Evolutionary conservation across 2,888 invertebrate genomes (phyloP).

Genomic region (Timema cristinae): DNA sequence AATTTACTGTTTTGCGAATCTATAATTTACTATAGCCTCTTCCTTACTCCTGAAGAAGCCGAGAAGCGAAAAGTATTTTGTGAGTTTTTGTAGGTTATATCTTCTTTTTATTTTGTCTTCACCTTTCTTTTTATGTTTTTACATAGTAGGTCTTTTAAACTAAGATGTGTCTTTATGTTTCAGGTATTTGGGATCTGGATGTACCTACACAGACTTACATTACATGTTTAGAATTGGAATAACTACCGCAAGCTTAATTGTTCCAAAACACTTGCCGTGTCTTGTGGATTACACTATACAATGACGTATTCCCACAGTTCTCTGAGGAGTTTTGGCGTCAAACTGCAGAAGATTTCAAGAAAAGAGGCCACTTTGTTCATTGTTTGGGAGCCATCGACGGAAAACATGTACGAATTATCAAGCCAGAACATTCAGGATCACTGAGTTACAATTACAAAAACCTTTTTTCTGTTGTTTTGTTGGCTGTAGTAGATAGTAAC

Average conservation of each 20-base stretch:
- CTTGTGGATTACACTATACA: neutral
- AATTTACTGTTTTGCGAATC: too few relatives aligned
- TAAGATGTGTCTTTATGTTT: too few relatives aligned
- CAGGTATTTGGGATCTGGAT: too few relatives aligned
- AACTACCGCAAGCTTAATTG: conserved; percentile 3
- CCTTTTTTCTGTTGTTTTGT: too few relatives aligned
- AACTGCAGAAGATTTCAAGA: conserved; percentile 4
- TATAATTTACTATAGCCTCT: too few relatives aligned
- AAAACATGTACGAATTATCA: neutral
- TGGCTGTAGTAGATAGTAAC: too few relatives aligned
- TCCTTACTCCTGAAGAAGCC: too few relatives aligned
- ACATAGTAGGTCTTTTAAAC: too few relatives aligned
- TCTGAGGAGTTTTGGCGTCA: conserved; percentile 6
- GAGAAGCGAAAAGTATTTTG: too few relatives aligned
- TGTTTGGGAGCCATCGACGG: neutral
- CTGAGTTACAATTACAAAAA: conserved; percentile 6
- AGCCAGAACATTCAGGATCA: conserved; percentile 12
- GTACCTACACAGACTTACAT: neutral
- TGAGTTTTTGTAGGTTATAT: too few relatives aligned
- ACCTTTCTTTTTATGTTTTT: too few relatives aligned
- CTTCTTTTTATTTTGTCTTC: too few relatives aligned
- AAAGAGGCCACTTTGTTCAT: neutral
- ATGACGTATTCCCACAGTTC: neutral
- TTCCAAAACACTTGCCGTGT: conserved; percentile 8
- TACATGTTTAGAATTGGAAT: conserved; percentile 9